Percentiles rank a stretch among this genome's conserved stretches.
Evolutionary conservation across 2,113 vertebrate genomes (phyloP).

Genomic region (Acrocephalus arundinaceus): DNA sequence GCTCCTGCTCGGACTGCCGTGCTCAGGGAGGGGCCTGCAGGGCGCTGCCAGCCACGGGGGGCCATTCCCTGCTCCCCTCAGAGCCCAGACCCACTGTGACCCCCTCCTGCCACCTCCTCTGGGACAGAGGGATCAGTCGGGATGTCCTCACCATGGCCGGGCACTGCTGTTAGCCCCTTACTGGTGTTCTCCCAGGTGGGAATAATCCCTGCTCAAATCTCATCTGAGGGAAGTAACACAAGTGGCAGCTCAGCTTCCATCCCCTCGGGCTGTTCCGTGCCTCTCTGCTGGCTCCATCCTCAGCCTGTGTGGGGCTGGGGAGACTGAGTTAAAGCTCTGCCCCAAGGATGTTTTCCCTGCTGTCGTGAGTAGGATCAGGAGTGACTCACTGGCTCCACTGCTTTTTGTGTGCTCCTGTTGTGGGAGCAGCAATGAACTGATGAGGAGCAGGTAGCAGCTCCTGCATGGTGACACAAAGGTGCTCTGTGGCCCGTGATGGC

Average conservation of each 20-base stretch:
- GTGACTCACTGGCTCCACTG: neutral
- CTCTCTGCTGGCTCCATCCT: neutral
- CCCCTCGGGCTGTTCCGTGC: fast-evolving
- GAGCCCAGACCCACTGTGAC: neutral
- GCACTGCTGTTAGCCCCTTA: fast-evolving
- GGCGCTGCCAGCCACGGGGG: neutral
- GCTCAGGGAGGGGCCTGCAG: neutral
- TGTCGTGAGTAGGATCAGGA: neutral
- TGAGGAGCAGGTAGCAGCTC: neutral
- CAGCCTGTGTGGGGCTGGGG: fast-evolving
- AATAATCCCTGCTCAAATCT: neutral
- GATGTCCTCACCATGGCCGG: fast-evolving
- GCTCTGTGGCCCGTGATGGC: neutral
- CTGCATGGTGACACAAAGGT: neutral
- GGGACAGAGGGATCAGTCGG: fast-evolving
- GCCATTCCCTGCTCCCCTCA: neutral
- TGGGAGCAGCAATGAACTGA: neutral
- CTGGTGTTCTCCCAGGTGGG: neutral
- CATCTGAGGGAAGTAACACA: fast-evolving
- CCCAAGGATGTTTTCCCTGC: neutral
- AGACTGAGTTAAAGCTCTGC: neutral
- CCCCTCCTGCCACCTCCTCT: neutral
- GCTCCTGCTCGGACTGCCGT: neutral
- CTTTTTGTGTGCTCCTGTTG: neutral
- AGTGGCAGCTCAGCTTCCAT: neutral